Base-by-base conservation (phyloP, 2,888 invertebrate species). In the Muschampia plurimacula region DNA sequence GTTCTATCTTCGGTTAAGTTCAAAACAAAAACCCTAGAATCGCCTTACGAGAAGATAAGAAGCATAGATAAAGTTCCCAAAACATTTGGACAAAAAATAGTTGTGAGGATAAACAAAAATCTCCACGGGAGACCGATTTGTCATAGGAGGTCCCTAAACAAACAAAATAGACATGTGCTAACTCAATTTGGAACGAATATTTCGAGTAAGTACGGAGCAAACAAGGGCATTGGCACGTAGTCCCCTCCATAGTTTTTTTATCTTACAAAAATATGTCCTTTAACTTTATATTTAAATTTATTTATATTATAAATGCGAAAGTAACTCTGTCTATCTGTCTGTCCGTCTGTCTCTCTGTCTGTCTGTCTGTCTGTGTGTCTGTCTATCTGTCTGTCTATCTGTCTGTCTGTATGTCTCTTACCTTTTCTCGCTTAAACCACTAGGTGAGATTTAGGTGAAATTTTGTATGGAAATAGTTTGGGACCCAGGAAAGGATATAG, bases 91-190 rank as follows among this genome's bases (percentile, higher is more conserved):
- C 44, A 68, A 68, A 68, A 68, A 62, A 59, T 22, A 60, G 36
- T 67, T 36, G 46, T 41, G 2, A 10, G 15, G 32, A 68, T 62
- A 68, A 49, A 32, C 46, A 59, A 55, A 62, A 8, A 6, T 62
- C 77, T 66, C 74, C 6, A 77, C 76, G 78, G 78, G 77, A 77
- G 78, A 78, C 74, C 78, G 70, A 79, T 79, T 78, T 77, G 78
- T 79, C 78, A 75, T 72, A 46, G 68, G 49, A 68, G 68, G 32
- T 41, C 49, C 76, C 77, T 75, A 76, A 74, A 77, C 75, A 77
- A 78, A 77, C 77, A n/a, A 78, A 22, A 68, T 28, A 13, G 66
- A n/a, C 60, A 62, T 68, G 59, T 67, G 67, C 44, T 67, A 60
- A 59, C 60, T 62, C 32, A 62, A 62, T 39, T 12, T 62, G 39